Evolutionary conservation across 1,140 invertebrate genomes (phyloP).

Genomic region (Tetraneura akinire): DNA sequence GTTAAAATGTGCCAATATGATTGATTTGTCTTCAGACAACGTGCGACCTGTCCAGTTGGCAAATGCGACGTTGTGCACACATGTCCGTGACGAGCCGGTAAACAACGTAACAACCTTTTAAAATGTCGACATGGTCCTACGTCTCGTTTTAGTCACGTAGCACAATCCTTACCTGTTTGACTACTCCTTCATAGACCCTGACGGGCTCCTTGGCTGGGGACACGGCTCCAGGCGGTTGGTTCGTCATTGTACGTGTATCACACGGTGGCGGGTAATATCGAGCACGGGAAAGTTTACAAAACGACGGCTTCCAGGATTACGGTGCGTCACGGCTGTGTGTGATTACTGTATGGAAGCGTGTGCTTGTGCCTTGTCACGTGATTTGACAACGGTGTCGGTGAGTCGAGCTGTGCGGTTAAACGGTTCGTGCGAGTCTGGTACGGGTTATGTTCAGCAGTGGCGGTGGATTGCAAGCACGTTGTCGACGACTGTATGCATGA

Average conservation of each 20-base stretch:
- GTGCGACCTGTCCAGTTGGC: too few species aligned
- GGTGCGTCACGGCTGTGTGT: conserved; percentile 4
- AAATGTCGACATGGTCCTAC: neutral
- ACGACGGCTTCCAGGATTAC: conserved; percentile 28
- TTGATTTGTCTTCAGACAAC: too few species aligned
- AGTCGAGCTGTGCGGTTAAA: neutral
- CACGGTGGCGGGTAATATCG: neutral
- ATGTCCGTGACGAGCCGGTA: too few species aligned
- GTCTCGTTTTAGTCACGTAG: too few species aligned
- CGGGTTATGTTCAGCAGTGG: neutral
- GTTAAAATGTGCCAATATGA: too few species aligned
- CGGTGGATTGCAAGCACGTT: neutral
- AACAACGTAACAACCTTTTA: too few species aligned
- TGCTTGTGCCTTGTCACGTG: conserved; percentile 15
- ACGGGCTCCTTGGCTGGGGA: conserved; percentile 41
- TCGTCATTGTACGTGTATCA: conserved; percentile 23
- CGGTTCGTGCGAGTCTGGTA: neutral
- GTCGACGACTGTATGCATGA: conserved; percentile 6
- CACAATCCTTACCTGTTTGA: conserved; percentile 32
- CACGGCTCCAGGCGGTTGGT: conserved; percentile 35
- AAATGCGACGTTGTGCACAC: too few species aligned
- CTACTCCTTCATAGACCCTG: conserved; percentile 39
- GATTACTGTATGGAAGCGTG: too few species aligned
- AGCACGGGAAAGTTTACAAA: neutral
- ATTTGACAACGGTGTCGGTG: conserved; percentile 3